phyloP scores from a whole-genome alignment of 92 coral and sea anemone species.

The Epizoanthus ramosus region DNA sequence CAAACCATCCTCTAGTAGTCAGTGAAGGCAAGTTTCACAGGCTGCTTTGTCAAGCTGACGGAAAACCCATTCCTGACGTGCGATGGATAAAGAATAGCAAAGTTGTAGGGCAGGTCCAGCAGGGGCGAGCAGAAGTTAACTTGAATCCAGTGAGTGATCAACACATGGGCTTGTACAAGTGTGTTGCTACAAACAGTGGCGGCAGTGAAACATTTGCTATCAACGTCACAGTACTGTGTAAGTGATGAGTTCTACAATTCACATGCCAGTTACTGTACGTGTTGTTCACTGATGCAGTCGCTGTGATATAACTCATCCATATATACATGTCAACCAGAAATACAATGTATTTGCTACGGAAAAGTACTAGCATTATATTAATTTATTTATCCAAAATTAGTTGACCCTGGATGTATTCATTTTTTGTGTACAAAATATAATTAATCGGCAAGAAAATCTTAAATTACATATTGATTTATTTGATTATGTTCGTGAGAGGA shows the following conservation, averaged over 20 bases:
- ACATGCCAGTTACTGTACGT: not conserved
- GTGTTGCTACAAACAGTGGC: constrained; percentile 75
- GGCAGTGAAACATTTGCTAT: constrained; percentile 47
- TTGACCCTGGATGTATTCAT: too few relatives aligned
- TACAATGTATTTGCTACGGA: not conserved
- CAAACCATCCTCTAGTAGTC: constrained; percentile 41
- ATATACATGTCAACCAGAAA: not conserved
- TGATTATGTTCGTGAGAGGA: too few relatives aligned
- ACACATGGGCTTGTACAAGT: constrained; percentile 67
- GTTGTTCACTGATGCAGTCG: not conserved
- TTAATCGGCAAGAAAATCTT: not conserved
- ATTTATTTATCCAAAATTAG: too few relatives aligned
- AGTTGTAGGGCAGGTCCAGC: constrained; percentile 41
- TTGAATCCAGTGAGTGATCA: constrained; percentile 67
- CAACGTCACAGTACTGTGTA: constrained; percentile 71
- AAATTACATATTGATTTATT: too few relatives aligned
- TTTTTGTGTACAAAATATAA: too few relatives aligned
- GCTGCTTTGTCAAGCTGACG: constrained; percentile 73
- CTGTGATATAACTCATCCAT: not conserved
- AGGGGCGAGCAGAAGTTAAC: constrained; percentile 46
- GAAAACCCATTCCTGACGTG: constrained; percentile 82
- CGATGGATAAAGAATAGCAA: constrained; percentile 67
- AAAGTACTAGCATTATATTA: not conserved
- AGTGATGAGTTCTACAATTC: constrained; percentile 18
- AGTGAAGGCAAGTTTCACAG: constrained; percentile 57